Conservation (phyloP, 2,113 vertebrate species). For the Sturnira hondurensis region DNA sequence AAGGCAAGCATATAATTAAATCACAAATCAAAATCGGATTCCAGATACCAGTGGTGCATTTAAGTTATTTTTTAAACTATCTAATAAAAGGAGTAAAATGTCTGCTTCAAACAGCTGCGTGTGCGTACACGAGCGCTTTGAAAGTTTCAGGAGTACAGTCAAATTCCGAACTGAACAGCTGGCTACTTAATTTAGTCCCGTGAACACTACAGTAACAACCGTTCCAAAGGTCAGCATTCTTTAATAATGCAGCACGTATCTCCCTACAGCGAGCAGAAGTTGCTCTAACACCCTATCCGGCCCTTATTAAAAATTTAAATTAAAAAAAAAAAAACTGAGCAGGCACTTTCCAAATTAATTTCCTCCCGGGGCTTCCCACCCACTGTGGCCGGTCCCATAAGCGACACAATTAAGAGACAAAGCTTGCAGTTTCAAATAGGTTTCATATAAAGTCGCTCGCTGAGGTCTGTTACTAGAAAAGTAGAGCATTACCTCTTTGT, state of each 20-base stretch:
- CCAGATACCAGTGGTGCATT: neutral
- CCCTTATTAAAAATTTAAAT: neutral
- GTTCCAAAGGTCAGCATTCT: neutral
- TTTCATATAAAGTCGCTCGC: neutral
- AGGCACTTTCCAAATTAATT: neutral
- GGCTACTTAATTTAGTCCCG: neutral
- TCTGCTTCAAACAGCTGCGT: neutral
- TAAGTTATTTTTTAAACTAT: neutral
- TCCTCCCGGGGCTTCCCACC: neutral
- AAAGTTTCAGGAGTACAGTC: neutral
- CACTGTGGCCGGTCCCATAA: neutral
- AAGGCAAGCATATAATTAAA: neutral
- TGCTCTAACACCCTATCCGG: neutral
- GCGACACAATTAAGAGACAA: neutral
- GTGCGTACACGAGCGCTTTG: neutral
- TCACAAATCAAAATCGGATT: neutral
- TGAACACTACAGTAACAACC: neutral
- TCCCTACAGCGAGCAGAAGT: neutral
- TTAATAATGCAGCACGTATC: neutral
- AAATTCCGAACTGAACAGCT: neutral
- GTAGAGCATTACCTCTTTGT: rapidly evolving
- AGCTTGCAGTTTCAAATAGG: neutral
- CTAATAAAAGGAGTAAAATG: neutral
- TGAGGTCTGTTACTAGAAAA: neutral
- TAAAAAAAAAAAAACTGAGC: too few species aligned